Evolutionary conservation across 2,113 vertebrate species (phyloP), one percentile per base, ranked within the genome.

Genomic region (Oxyruncus cristatus): DNA sequence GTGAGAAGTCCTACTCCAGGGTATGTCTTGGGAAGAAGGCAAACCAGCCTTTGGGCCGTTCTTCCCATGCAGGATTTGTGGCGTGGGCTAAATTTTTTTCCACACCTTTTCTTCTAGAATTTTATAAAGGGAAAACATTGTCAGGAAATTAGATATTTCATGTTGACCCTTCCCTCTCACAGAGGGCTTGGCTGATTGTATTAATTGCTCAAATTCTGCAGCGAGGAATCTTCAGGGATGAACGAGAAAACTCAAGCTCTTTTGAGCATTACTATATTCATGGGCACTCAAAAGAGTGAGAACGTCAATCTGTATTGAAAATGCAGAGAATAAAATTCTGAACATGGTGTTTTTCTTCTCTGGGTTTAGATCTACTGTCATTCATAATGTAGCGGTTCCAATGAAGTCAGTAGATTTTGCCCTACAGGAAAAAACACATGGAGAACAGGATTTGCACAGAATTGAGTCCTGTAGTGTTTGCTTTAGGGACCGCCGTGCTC

Each of bases 171-270:
- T 23, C 33, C 23, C 50, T 92, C 67, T 62, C 55, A 42, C 2
- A 0, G 24, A 73, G 23, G 9, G 49, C n/a, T 42, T 72, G 35
- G 24, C 30, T 74, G 53, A 20, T 82, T 7, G 2, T 53, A 66
- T 58, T 68, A 63, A 35, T 72, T 73, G 44, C 66, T 89, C 62
- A 78, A 42, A 24, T 46, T 86, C 66, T 77, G 26, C 49, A 37
- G 42, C 62, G 85, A 84, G 73, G 12, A 44, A 77, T 63, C 33
- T 85, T 91, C 0, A 0, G n/a, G 33, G 59, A 63, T 0, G 0
- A 49, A 39, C 44, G 88, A 85, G 70, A 9, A 56, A 88, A 70
- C 15, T 77, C 21, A n/a, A 12, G 33, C 27, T 47, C 27, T 55
- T 76, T 71, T 78, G 66, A 73, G 59, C 39, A 17, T 58, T 61